These are phyloP conservation scores for Coluber constrictor DNA, from an alignment of 2,797 vertebrate genomes.

Conservation along the genomic window DNA sequence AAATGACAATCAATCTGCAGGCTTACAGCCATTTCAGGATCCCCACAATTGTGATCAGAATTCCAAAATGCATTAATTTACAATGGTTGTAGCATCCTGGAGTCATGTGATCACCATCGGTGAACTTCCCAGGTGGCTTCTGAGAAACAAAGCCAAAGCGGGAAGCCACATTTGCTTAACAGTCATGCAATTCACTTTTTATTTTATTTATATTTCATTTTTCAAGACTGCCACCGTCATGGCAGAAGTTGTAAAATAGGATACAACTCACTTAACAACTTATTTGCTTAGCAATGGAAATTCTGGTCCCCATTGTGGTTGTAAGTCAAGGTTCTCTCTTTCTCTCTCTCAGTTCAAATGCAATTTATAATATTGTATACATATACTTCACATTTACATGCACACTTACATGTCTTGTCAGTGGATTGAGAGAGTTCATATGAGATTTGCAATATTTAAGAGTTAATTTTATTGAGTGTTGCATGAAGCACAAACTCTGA, in stretches of 20 bases:
- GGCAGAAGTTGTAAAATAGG: not conserved
- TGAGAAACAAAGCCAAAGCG: too few species aligned
- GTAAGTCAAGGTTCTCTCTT: not conserved
- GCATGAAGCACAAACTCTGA: not conserved
- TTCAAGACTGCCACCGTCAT: not conserved
- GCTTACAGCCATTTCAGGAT: not conserved
- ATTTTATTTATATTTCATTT: not conserved
- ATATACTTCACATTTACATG: not conserved
- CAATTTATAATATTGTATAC: not conserved
- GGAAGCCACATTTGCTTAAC: not conserved
- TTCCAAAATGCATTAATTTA: not conserved
- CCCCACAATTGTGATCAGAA: not conserved
- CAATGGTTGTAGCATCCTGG: not conserved
- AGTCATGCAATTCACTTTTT: not conserved
- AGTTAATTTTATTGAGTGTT: not conserved
- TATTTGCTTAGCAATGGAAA: too few species aligned
- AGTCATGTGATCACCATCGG: not conserved
- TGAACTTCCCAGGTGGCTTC: not conserved
- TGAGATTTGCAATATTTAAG: not conserved
- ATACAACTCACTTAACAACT: too few species aligned
- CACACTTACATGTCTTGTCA: not conserved
- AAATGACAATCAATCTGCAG: not conserved
- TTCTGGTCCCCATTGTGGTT: too few species aligned
- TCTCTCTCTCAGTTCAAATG: not conserved
- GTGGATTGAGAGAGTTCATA: not conserved